Evolutionary conservation across 2,888 invertebrate species (phyloP), one percentile per base, ranked within the genome.

Genomic region (Meteorus cinctellus): DNA sequence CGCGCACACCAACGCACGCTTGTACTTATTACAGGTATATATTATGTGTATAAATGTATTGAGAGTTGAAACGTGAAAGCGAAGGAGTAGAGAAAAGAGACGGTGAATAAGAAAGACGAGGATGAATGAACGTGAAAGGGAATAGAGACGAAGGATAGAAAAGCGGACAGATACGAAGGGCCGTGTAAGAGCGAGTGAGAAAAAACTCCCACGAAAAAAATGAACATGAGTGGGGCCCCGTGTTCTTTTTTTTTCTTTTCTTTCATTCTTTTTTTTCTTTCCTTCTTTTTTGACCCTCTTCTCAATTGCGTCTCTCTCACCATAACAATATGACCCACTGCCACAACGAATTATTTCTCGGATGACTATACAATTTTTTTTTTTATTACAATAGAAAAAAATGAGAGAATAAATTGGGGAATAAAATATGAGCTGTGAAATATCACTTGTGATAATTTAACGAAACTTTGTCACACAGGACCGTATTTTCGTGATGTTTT

Each of bases 221-320:
- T 19, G 19, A 55, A 55, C 55, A n/a, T 55, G 55, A 19, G 55
- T 19, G 19, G 12, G 41, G 41, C 41, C 41, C 41, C 41, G 41
- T 41, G 41, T 41, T 41, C 8, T 1, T 41, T 41, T 19, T 19
- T 55, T 19, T 19, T 19, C n/a, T 55, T 48, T n/a, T 19, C 8
- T 4, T 19, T 19, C n/a, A 1, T 19, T 55, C 4, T 55, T 12
- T 19, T 16, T 48, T 6, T 8, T 6, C n/a, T 55, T 55, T 19
- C 6, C 8, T 19, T 19, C 19, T 55, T 19, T 19, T 55, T 19
- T 55, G 55, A 8, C 55, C 55, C 55, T 55, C 55, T 19, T 19
- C 55, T 19, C 55, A 55, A 55, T 55, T 55, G 55, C 55, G 55
- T 19, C 55, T 55, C 55, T n/a, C 55, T 19, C 55, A 19, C 55